Evolutionary conservation across 2,113 vertebrate genomes (phyloP).

Genomic region (Vimba vimba): DNA sequence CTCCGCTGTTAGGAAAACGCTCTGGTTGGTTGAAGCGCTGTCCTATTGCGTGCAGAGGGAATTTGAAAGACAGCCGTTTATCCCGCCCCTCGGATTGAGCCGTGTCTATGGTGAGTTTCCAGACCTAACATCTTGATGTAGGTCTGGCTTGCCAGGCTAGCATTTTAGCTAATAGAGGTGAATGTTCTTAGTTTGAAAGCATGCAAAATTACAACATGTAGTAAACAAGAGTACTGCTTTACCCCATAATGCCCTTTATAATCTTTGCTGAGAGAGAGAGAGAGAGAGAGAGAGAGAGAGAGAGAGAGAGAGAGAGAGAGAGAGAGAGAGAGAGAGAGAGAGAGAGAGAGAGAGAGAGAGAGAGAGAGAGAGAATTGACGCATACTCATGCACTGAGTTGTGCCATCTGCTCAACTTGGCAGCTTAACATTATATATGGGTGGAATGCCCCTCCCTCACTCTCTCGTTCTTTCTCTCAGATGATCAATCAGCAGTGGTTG

Average conservation of each 20-base stretch:
- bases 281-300: conserved; percentile 14
- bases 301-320: conserved; percentile 19
- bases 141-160: neutral
- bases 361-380: neutral
- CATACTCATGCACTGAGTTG: conserved; percentile 26
- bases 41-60: too few relatives aligned
- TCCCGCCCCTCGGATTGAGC: too few relatives aligned
- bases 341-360: conserved; percentile 25
- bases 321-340: conserved; percentile 7
- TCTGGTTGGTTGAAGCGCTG: too few relatives aligned
- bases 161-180: neutral
- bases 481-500: conserved; percentile 50
- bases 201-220: conserved; percentile 6
- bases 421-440: conserved; percentile 43
- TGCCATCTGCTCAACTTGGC: conserved; percentile 58
- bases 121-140: too few relatives aligned
- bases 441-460: conserved; percentile 21
- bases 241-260: conserved; percentile 6
- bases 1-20: too few relatives aligned
- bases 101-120: too few relatives aligned
- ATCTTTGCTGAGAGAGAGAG: conserved; percentile 26
- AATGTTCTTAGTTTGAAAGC: neutral
- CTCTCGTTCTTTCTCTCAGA: conserved; percentile 32
- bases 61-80: too few relatives aligned
- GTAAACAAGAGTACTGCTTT: neutral